Evolutionary conservation across 2,888 invertebrate species (phyloP), one percentile per base, ranked within the genome.

Genomic region (Eilema depressum): DNA sequence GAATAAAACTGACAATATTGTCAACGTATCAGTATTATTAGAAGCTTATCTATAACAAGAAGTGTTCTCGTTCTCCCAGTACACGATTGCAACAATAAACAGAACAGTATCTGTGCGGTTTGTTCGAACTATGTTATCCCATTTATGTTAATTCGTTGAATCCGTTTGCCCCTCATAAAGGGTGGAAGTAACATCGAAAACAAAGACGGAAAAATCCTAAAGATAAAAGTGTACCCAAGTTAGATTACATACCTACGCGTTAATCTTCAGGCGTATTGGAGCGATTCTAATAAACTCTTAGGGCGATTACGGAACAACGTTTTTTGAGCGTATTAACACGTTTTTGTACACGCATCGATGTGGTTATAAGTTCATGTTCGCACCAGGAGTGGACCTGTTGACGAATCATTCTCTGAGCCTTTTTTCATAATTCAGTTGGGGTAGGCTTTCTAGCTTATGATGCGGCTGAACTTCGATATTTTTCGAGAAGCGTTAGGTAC

Each of bases 181-280:
- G 59, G 28, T 53, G 57, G 17, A 60, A 68, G 20, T n/a, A 63
- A 47, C n/a, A 41, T 66, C 56, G 65, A 68, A 69, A 72, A 63
- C 66, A 65, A 37, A 70, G 67, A 53, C 53, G 64, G 56, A 70
- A 76, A 75, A 75, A 69, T 59, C 57, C 25, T 12, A 69, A 59
- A 33, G 63, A 61, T 63, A 70, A 68, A 74, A 70, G 71, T 65
- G 64, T 69, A 65, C 63, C 66, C 66, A 72, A 80, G 72, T 75
- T 60, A 72, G 70, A 80, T 77, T 71, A 71, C 70, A 73, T 75
- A 72, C 70, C 7, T 53, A 53, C 53, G 69, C 63, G 69, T 77
- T 80, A 82, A 80, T 75, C 71, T 75, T 69, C 63, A 70, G 71
- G 65, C 59, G 70, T 72, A 76, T 64, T 77, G 70, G 63, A 73